Conservation (phyloP, 1,140 invertebrate species). For the Brachionus plicatilis region DNA sequence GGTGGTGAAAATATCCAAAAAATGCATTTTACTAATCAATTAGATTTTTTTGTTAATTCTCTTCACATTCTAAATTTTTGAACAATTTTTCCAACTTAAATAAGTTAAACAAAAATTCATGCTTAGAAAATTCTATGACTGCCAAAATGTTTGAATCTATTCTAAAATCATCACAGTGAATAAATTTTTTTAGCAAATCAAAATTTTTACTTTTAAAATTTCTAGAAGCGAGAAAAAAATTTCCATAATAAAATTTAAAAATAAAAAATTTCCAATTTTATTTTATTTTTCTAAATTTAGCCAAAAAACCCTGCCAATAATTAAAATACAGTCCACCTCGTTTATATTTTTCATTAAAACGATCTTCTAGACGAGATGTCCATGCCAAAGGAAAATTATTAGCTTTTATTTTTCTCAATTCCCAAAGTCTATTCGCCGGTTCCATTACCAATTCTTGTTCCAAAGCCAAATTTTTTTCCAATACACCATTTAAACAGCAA, state of each 20-base stretch:
- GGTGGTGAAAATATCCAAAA: not conserved
- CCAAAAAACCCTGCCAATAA: conserved; percentile 37
- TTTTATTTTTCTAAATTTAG: conserved; percentile 37
- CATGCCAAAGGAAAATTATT: not conserved
- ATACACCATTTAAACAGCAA: not conserved
- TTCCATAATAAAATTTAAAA: not conserved
- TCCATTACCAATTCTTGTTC: conserved; percentile 18
- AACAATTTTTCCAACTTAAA: no score
- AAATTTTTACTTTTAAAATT: no score
- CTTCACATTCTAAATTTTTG: not conserved
- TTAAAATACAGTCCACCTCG: conserved; percentile 36
- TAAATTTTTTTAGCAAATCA: no score
- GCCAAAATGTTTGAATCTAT: not conserved
- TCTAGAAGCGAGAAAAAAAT: no score
- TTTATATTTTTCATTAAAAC: conserved; percentile 30
- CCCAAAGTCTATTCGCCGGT: conserved; percentile 15
- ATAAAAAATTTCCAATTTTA: not conserved
- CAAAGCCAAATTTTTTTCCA: not conserved
- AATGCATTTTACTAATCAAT: not conserved
- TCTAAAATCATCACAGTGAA: no score
- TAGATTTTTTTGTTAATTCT: not conserved
- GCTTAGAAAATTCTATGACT: not conserved
- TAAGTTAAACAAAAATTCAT: no score
- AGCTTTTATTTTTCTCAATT: conserved; percentile 10
- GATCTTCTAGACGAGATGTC: conserved; percentile 31